phyloP scores from a whole-genome alignment of 2,888 invertebrate genomes.

The Habrosyne pyritoides region DNA sequence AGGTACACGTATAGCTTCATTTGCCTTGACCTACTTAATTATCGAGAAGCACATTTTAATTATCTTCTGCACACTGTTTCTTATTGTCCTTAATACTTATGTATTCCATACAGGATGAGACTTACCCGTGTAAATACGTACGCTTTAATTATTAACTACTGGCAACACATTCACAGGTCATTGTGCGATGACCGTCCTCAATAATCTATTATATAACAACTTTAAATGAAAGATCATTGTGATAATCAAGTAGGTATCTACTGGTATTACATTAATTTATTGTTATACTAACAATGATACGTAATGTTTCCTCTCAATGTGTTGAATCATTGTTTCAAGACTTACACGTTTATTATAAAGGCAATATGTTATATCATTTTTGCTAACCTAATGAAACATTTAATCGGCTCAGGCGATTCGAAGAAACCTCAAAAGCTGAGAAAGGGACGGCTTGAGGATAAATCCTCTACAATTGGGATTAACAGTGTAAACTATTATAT shows the following conservation, averaged over 20 bases:
- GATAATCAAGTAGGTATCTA: background rate
- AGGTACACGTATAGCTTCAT: background rate
- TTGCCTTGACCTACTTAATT: background rate
- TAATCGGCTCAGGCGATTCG: conserved; percentile 40
- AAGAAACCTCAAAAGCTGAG: conserved; percentile 46
- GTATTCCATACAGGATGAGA: background rate
- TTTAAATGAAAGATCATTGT: background rate
- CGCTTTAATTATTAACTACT: background rate
- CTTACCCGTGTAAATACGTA: background rate
- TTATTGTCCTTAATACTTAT: background rate
- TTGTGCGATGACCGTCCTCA: background rate
- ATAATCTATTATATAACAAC: background rate
- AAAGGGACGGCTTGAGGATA: conserved; percentile 56
- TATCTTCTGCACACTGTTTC: background rate
- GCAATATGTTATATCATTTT: conserved; percentile 5
- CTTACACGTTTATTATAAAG: background rate
- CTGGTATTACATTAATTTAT: background rate
- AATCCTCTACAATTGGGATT: conserved; percentile 21
- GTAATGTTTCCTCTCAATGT: background rate
- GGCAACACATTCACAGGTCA: background rate
- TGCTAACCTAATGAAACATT: conserved; percentile 14
- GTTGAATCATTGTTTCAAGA: background rate
- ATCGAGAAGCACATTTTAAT: background rate
- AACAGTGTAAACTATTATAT: background rate
- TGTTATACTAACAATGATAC: background rate